Base-by-base conservation (phyloP, 2,888 invertebrate genomes). In the Orthonevra nobilis region DNA sequence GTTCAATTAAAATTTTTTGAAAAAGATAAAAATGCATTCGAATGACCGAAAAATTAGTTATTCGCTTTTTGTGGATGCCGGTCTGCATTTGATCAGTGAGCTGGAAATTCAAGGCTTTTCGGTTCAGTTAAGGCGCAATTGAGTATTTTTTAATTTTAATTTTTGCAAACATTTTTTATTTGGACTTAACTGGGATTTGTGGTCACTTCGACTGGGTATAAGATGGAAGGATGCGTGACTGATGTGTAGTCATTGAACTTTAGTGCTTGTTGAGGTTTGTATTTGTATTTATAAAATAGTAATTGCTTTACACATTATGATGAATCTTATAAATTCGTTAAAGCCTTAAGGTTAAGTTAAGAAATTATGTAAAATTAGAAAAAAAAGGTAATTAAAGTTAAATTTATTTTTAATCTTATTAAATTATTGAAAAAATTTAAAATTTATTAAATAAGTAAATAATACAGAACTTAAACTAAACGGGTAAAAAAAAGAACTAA, bases 131-230 rank as follows among this genome's bases (percentile, higher is more conserved):
- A 69, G 44, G 23, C 58, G 48, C 52, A 72, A 38, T 64, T 70
- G 58, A 58, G 40, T 61, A 69, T 42, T 30, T n/a, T 23, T 32
- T 48, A 23, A 69, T 63, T 48, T 42, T 19, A 28, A 75, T 63
- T 63, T 75, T n/a, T 61, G 74, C 74, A 60, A n/a, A n/a, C n/a
- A n/a, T n/a, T n/a, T n/a, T n/a, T n/a, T 74, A 68, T 48, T 74
- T 54, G 26, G 34, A 7, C 54, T 54, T 52, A 42, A 32, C 15
- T 52, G 42, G 42, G 9, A 36, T 32, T 14, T 19, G 2, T 12
- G 20, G 34, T 54, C 50, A 32, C 10, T 20, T 9, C 19, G 34
- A 32, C 14, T n/a, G 14, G 28, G 15, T 0, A 3, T 34, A 36
- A 14, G 19, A 12, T 32, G 32, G 14, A 23, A 23, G 34, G 34